Conservation (phyloP, 2,888 invertebrate species). For the Amaurobius ferox region DNA sequence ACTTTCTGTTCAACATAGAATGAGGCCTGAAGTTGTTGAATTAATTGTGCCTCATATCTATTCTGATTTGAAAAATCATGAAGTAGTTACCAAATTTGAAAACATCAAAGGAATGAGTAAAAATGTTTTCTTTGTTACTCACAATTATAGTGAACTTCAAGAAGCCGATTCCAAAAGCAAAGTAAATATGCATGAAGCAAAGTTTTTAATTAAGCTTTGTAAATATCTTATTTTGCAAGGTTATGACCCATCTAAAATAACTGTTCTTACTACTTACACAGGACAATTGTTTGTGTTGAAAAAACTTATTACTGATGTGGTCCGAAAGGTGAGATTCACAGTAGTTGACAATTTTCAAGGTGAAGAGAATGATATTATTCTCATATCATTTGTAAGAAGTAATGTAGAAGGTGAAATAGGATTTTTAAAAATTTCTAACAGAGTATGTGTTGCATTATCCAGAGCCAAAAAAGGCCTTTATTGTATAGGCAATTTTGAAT, state of each 20-base stretch:
- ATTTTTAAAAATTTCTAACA: constrained; percentile 75
- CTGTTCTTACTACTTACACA: constrained; percentile 77
- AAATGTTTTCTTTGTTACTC: constrained; percentile 76
- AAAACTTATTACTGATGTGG: neutral
- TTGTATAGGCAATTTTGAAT: constrained; percentile 69
- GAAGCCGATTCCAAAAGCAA: constrained; percentile 66
- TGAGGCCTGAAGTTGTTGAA: constrained; percentile 77
- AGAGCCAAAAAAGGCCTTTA: constrained; percentile 67
- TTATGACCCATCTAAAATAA: constrained; percentile 76
- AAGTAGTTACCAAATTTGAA: constrained; percentile 75
- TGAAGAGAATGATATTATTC: constrained; percentile 75
- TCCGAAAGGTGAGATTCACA: constrained; percentile 27
- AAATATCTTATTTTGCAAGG: constrained; percentile 75
- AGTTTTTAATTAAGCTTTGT: constrained; percentile 74
- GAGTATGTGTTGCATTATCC: constrained; percentile 75
- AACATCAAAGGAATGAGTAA: constrained; percentile 75
- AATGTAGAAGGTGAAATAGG: constrained; percentile 75
- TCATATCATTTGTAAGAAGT: constrained; percentile 75
- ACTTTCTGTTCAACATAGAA: constrained; percentile 78
- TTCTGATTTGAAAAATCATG: constrained; percentile 64
- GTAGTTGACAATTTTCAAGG: constrained; percentile 75
- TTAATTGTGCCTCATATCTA: constrained; percentile 77
- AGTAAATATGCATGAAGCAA: constrained; percentile 75
- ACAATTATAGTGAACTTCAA: constrained; percentile 49
- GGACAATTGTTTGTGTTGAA: constrained; percentile 75